phyloP scores from a whole-genome alignment of 1,140 invertebrate species.

The Macrosteles quadrilineatus region DNA sequence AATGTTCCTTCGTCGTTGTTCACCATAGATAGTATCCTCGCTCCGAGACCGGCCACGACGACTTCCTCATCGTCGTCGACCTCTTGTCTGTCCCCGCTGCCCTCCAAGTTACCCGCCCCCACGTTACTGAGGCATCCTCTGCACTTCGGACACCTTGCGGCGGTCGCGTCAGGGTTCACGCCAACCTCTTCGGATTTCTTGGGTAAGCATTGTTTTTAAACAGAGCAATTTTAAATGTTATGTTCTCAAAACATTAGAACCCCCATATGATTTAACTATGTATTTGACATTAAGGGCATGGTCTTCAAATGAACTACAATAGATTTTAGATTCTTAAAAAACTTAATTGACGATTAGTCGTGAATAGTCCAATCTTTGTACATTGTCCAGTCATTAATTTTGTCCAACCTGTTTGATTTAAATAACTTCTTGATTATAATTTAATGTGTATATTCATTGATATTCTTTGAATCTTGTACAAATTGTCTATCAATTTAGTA shows the following conservation, averaged over 20 bases:
- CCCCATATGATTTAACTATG: too few species aligned
- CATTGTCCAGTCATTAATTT: too few species aligned
- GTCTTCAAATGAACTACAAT: too few species aligned
- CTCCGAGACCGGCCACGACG: constrained; percentile 58
- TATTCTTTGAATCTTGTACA: too few species aligned
- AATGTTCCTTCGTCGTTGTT: constrained; percentile 65
- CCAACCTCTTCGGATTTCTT: constrained; percentile 69
- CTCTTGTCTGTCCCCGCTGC: constrained; percentile 56
- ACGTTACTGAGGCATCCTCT: constrained; percentile 56
- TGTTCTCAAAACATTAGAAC: neutral
- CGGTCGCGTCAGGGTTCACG: constrained; percentile 57
- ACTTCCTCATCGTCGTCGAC: constrained; percentile 43
- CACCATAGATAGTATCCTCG: constrained; percentile 79
- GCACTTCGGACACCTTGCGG: constrained; percentile 57
- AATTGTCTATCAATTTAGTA: too few species aligned
- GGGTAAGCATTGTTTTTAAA: constrained; percentile 56
- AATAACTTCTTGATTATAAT: too few species aligned
- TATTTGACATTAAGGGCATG: too few species aligned
- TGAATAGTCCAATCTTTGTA: too few species aligned
- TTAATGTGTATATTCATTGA: too few species aligned
- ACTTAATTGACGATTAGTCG: too few species aligned
- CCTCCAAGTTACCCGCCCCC: constrained; percentile 54
- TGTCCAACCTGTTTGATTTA: too few species aligned
- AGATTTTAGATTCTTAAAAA: too few species aligned
- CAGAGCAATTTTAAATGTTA: neutral